Conservation (phyloP, 2,797 vertebrate genomes). For the Peromyscus eremicus region DNA sequence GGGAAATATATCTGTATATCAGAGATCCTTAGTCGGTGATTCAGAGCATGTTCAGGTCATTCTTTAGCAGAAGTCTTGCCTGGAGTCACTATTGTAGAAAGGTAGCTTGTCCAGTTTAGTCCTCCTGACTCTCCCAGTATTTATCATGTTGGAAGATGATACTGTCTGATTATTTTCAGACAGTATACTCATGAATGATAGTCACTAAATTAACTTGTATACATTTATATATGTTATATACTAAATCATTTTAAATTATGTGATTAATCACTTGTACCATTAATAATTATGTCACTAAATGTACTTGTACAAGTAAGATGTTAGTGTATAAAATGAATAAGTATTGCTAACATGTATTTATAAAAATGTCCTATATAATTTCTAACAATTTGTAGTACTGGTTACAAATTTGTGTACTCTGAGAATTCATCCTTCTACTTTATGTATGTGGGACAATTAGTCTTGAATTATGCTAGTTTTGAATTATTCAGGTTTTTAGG, state of each 20-base stretch:
- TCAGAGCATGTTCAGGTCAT: not conserved
- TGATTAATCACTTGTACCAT: slow-evolving; percentile 43
- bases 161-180: slow-evolving; percentile 61
- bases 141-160: slow-evolving; percentile 42
- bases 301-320: slow-evolving; percentile 24
- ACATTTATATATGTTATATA: slow-evolving; percentile 49
- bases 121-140: not conserved
- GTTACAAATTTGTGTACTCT: slow-evolving; percentile 33
- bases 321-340: not conserved
- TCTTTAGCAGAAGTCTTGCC: slow-evolving; percentile 46
- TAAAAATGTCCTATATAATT: slow-evolving; percentile 30
- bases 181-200: slow-evolving; percentile 54
- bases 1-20: slow-evolving; percentile 21
- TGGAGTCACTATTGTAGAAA: slow-evolving; percentile 45
- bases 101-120: slow-evolving; percentile 34
- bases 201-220: slow-evolving; percentile 52
- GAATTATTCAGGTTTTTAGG: slow-evolving; percentile 64
- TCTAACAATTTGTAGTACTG: not conserved
- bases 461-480: slow-evolving; percentile 67
- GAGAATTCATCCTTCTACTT: not conserved
- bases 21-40: slow-evolving; percentile 7
- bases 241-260: slow-evolving; percentile 65
- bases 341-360: slow-evolving; percentile 37
- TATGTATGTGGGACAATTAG: slow-evolving; percentile 40
- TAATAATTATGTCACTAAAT: slow-evolving; percentile 58